These are phyloP conservation scores for Bombus pyrosoma DNA, from an alignment of 1,140 invertebrate species.

Conservation along the genomic window DNA sequence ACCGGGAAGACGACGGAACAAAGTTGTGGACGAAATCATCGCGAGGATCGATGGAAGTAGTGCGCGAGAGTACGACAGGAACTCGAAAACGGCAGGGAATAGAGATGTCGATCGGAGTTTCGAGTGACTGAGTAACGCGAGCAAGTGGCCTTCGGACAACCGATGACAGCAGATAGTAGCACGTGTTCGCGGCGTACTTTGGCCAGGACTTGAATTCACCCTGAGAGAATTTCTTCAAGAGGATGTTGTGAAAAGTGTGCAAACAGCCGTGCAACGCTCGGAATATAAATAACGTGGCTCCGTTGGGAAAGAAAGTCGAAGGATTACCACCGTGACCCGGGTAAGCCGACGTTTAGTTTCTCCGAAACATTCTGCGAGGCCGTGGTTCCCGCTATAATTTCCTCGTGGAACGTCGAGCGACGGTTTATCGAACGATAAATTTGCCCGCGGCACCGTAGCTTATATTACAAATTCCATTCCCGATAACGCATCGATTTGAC, in stretches of 20 bases:
- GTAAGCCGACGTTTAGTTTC: not conserved
- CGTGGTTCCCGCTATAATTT: not conserved
- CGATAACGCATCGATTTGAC: conserved; percentile 8
- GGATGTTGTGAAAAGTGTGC: conserved; percentile 54
- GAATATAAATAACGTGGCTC: not conserved
- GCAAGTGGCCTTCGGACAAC: conserved; percentile 1
- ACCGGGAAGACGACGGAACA: not conserved
- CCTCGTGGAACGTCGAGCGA: not conserved
- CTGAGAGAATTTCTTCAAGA: not conserved
- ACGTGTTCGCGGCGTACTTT: conserved; percentile 47
- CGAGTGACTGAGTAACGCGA: conserved; percentile 32
- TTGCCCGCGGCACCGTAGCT: not conserved
- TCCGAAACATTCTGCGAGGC: not conserved
- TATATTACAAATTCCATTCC: conserved; percentile 11
- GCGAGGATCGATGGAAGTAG: conserved; percentile 32
- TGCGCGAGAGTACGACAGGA: conserved; percentile 32
- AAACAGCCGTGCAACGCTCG: not conserved
- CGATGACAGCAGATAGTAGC: conserved; percentile 49
- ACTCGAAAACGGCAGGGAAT: conserved; percentile 18
- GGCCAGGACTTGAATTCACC: not conserved
- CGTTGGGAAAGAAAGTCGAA: not conserved
- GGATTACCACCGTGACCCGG: not conserved
- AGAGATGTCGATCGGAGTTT: conserved; percentile 6
- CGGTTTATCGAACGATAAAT: conserved; percentile 7
- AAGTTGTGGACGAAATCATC: not conserved